Evolutionary conservation across 1,140 invertebrate genomes (phyloP).

Genomic region (Drosophila sp.): DNA sequence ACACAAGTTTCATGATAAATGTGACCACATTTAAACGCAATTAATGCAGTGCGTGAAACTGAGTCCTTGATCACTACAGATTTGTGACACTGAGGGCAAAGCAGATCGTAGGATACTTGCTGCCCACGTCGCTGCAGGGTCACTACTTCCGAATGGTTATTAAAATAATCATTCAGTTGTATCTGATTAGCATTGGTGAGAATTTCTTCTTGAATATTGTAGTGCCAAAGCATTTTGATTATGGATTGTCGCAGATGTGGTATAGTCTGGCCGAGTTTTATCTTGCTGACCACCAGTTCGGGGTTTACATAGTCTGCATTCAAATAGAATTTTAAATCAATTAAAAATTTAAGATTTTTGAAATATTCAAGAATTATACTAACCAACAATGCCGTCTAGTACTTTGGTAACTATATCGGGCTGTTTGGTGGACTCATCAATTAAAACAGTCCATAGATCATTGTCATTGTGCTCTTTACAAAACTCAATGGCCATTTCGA

Average conservation of each 20-base stretch:
- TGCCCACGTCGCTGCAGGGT: slow-evolving; percentile 90
- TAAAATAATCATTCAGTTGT: slow-evolving; percentile 94
- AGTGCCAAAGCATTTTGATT: slow-evolving; percentile 97
- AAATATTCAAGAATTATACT: background rate
- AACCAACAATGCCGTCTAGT: slow-evolving; percentile 84
- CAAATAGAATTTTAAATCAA: background rate
- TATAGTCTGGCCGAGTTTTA: slow-evolving; percentile 92
- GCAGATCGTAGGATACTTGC: slow-evolving; percentile 87
- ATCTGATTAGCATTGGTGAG: slow-evolving; percentile 95
- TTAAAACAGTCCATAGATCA: slow-evolving; percentile 97
- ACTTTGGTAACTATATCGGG: slow-evolving; percentile 88
- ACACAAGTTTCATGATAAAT: slow-evolving; percentile 94
- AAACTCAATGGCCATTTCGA: slow-evolving; percentile 97
- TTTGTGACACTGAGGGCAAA: slow-evolving; percentile 90
- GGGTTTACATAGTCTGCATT: slow-evolving; percentile 91
- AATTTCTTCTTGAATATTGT: slow-evolving; percentile 95
- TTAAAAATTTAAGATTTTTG: background rate
- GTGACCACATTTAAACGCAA: slow-evolving; percentile 95
- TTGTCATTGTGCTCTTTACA: slow-evolving; percentile 98
- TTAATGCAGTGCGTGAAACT: slow-evolving; percentile 88
- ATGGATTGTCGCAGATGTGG: slow-evolving; percentile 95
- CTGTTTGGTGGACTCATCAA: slow-evolving; percentile 94
- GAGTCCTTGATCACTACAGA: slow-evolving; percentile 86
- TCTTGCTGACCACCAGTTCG: slow-evolving; percentile 92
- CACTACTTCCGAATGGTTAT: slow-evolving; percentile 92